Base-by-base conservation (phyloP, 2,113 vertebrate species). In the Cercopithecus mona region DNA sequence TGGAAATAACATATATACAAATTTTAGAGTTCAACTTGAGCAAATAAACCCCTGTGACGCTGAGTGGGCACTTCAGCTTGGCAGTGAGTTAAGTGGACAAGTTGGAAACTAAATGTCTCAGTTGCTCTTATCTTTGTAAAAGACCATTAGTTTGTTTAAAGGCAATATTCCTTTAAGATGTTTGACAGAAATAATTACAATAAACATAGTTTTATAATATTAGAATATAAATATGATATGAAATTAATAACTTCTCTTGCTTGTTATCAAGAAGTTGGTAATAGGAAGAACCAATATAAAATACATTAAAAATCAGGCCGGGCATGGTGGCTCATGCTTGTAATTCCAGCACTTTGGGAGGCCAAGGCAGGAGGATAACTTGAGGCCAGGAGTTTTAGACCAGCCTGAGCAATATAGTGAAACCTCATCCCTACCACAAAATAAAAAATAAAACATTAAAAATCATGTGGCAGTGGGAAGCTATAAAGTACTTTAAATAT, bases 401-500 rank as follows among this genome's bases (percentile, higher is more conserved):
- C 27, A 32, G 61, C 61, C 27, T 64, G 27, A 64, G 27, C 61
- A 64, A 64, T 64, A 30, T 32, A 32, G 27, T 32, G 30, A 64
- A 30, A 64, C 61, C 61, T 14, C 61, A 32, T 64, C 61, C 61
- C 27, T 64, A 30, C 61, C 61, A 64, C 61, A 32, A 64, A 30
- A 64, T 64, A 30, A 64, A 64, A 64, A 64, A 64, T 30, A 64
- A 64, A 64, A 64, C 61, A 64, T 64, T 55, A 75, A 94, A 90
- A 97, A 57, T 64, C 82, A 6, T 50, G 27, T 79, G 40, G 20
- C 57, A 75, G 68, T 70, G 79, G 64, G 40, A 79, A 88, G 80
- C 25, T 82, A 88, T 72, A 78, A 90, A 91, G 66, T 93, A 55
- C 73, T 68, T 96, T 61, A 91, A 70, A 87, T 90, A 40, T 64